Base-by-base conservation (phyloP, 2,113 vertebrate genomes). In the Tylochromis polylepis region DNA sequence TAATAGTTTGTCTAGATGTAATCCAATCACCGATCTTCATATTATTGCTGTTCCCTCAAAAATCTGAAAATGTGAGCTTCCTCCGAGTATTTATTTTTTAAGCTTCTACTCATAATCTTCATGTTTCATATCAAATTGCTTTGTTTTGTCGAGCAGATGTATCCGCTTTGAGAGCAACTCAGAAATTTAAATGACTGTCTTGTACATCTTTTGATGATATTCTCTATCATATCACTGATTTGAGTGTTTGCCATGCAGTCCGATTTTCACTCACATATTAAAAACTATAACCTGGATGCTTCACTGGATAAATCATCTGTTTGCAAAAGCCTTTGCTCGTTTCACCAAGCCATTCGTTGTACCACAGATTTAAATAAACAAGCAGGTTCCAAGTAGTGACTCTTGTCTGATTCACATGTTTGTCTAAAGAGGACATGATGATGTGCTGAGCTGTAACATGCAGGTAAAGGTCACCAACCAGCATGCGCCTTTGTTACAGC, bases 311-410 rank as follows among this genome's bases (percentile, higher is more conserved):
- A 81, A 81, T 78, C 34, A 53, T 34, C 57, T 27, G 20, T 53
- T 24, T 85, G 55, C 59, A 87, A 82, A 49, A 31, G 81, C 36
- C 22, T 91, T n/a, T 84, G 81, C 58, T 87, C 62, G 43, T 89
- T 82, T 83, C 86, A 67, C 77, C 43, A 41, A 84, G 56, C 59
- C 53, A 67, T 78, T 77, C 11, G 11, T 36, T 87, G 82, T 79
- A 75, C 38, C 81, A 75, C 57, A 41, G 70, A 87, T 51, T 82
- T 43, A 90, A 92, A 84, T 89, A 92, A 88, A 92, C 34, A 70
- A 46, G 77, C 58, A 67, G 29, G 87, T 58, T 60, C 46, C 80
- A 85, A 85, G 24, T 46, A 78, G 79, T 27, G 83, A 72, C 53
- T 16, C 24, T 85, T 20, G 24, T 49, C 31, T 85, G 31, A 38